Evolutionary conservation across 2,888 invertebrate species (phyloP).

Genomic region (Adela reaumurella): DNA sequence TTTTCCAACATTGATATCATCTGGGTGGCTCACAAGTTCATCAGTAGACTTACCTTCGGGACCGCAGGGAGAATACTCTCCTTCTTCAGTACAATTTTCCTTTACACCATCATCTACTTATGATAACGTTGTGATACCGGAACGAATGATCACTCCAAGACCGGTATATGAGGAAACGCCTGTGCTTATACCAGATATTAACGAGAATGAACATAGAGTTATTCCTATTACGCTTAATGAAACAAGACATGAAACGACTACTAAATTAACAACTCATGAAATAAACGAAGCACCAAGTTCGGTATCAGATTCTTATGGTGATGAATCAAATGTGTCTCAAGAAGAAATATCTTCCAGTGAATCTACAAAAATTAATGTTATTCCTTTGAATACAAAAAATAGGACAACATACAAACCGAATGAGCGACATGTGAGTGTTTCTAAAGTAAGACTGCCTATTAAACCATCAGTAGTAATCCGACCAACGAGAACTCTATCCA

Average conservation of each 20-base stretch:
- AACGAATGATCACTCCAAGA: background rate
- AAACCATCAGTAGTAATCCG: slow-evolving; percentile 26
- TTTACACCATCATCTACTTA: background rate
- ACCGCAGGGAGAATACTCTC: slow-evolving; percentile 27
- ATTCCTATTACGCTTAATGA: background rate
- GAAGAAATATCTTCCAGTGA: slow-evolving; percentile 18
- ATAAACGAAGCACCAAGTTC: slow-evolving; percentile 15
- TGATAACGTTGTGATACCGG: background rate
- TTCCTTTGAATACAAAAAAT: slow-evolving; percentile 26
- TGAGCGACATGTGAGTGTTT: slow-evolving; percentile 28
- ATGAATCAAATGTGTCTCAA: slow-evolving; percentile 21
- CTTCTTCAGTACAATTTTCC: slow-evolving; percentile 29
- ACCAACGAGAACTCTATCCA: slow-evolving; percentile 30
- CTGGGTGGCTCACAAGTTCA: slow-evolving; percentile 45
- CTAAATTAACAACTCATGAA: slow-evolving; percentile 5
- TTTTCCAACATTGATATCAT: slow-evolving; percentile 41
- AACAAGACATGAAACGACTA: background rate
- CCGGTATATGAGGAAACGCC: background rate
- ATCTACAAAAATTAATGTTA: slow-evolving; percentile 28
- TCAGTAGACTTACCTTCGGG: slow-evolving; percentile 40
- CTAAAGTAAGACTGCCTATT: slow-evolving; percentile 25
- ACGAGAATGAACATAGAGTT: no score
- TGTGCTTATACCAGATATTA: background rate
- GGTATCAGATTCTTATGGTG: slow-evolving; percentile 18
- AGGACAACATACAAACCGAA: slow-evolving; percentile 38